Evolutionary conservation across 2,888 invertebrate genomes (phyloP), one percentile per base, ranked within the genome.

Genomic region (Colostygia pectinataria): DNA sequence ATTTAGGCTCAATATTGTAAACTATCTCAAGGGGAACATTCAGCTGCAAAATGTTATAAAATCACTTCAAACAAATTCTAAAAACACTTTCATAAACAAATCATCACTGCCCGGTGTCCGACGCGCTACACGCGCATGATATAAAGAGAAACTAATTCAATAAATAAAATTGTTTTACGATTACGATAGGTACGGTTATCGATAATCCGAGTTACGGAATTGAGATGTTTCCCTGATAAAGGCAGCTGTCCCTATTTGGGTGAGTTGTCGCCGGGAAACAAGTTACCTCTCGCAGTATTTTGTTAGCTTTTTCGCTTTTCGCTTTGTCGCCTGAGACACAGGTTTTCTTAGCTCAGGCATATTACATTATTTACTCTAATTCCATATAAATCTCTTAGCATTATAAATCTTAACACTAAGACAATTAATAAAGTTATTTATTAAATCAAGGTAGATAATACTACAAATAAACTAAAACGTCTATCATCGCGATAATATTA

Each of bases 121-220:
- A 39, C 45, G 53, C 38, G 43, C 34, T 34, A 46, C 52, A 51
- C 42, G 34, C 31, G 41, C 38, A 36, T 44, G 33, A 41, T 47
- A 31, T 24, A 41, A 36, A 8, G 12, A 34, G 18, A 27, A 31
- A 36, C 42, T 46, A 48, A 38, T 24, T 36, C 38, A 20, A 45
- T 36, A 43, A 59, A 58, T 59, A 52, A 44, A 64, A 70, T 71
- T 66, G 67, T 67, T 69, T 66, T 41, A 28, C 61, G 66, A 72
- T 77, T 72, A 66, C 62, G 65, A 62, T 69, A n/a, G n/a, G n/a
- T 61, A 44, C 54, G 24, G 55, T 62, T 77, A 78, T 74, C 68
- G 68, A 63, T 68, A 71, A 68, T 46, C 42, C 29, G 56, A 32
- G 45, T 13, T 33, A 4, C 25, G 5, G 18, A 5, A 7, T 18